These are phyloP conservation scores for Asarcornis scutulata DNA, from an alignment of 2,113 vertebrate species.

Conservation along the genomic window DNA sequence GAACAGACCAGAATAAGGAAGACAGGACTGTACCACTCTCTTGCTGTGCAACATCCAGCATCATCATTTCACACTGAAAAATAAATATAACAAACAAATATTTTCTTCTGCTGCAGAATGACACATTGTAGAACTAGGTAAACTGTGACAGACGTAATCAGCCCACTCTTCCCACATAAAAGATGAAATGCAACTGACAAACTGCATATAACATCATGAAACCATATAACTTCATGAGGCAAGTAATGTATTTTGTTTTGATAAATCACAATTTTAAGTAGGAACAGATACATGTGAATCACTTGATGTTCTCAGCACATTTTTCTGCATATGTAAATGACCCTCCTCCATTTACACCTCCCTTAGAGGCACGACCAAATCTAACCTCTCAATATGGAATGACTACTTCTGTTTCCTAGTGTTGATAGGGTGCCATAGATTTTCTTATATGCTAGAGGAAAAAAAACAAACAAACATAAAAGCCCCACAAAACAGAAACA, in stretches of 20 bases:
- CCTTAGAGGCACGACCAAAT: background rate
- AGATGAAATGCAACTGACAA: background rate
- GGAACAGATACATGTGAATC: constrained; percentile 2
- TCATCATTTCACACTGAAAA: constrained; percentile 90
- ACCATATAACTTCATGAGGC: background rate
- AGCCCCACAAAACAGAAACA: too few species aligned
- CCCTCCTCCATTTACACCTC: background rate
- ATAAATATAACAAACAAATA: background rate
- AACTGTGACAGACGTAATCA: background rate
- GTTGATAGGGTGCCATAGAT: background rate
- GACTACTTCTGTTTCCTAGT: background rate
- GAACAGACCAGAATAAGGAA: constrained; percentile 95
- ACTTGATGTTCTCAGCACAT: background rate
- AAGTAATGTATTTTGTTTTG: background rate
- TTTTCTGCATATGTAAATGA: background rate
- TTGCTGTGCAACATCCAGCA: constrained; percentile 78
- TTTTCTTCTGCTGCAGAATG: background rate
- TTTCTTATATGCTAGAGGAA: background rate
- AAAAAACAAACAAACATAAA: background rate
- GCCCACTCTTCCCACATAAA: background rate
- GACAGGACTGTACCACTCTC: constrained; percentile 85
- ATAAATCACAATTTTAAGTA: background rate
- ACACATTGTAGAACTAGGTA: background rate
- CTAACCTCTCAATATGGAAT: background rate
- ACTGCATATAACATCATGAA: background rate